Evolutionary conservation across 1,140 invertebrate species (phyloP).

Genomic region (Hyles vespertilio): DNA sequence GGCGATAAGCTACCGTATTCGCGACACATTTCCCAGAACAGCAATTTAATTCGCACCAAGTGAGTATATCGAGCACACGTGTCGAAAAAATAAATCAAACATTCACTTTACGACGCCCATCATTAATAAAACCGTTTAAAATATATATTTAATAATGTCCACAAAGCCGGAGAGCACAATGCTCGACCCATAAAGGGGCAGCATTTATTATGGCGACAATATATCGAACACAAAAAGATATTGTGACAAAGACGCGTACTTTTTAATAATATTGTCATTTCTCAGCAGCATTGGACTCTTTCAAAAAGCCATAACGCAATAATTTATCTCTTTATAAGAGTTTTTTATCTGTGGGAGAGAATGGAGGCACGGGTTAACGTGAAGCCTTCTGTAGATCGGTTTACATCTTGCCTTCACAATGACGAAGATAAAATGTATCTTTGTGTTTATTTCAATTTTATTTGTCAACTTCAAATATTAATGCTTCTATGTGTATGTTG

Average conservation of each 20-base stretch:
- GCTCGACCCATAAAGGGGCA: slow-evolving; percentile 64
- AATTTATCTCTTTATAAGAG: slow-evolving; percentile 75
- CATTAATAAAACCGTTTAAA: slow-evolving; percentile 75
- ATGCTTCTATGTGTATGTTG: no score
- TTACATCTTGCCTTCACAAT: background rate
- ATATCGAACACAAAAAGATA: slow-evolving; percentile 75
- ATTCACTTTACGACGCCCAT: slow-evolving; percentile 65
- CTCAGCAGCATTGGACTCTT: slow-evolving; percentile 74
- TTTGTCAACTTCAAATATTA: no score
- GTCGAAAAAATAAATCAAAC: slow-evolving; percentile 75
- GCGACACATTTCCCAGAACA: background rate
- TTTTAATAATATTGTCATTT: slow-evolving; percentile 77
- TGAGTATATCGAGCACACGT: slow-evolving; percentile 57
- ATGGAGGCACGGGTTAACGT: slow-evolving; percentile 62
- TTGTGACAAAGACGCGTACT: slow-evolving; percentile 71
- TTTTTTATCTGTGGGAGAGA: slow-evolving; percentile 64
- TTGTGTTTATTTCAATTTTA: no score
- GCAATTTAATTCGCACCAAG: background rate
- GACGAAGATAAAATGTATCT: no score
- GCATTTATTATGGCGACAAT: slow-evolving; percentile 75
- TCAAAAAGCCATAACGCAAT: slow-evolving; percentile 75
- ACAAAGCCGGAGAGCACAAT: slow-evolving; percentile 69
- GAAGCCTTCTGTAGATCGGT: slow-evolving; percentile 31
- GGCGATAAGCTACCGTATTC: background rate
- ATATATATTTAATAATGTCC: slow-evolving; percentile 75